Percentiles rank a stretch among this genome's conserved stretches.
Evolutionary conservation across 2,113 vertebrate genomes (phyloP).

Genomic region (Oceanodroma tethys): DNA sequence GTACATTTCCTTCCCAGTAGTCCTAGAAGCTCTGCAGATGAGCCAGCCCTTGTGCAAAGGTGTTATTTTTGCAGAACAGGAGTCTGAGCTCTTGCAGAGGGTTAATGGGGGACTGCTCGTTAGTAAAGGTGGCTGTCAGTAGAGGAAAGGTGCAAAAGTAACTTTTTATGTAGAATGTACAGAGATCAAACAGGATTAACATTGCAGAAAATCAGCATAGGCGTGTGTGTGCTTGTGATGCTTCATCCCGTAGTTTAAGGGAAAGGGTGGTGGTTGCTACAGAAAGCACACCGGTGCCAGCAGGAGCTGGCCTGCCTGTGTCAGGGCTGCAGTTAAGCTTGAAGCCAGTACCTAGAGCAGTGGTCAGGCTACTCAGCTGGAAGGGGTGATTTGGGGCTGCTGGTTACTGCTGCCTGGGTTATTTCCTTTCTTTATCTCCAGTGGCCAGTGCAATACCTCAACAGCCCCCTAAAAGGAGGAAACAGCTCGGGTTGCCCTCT

Average conservation of each 20-base stretch:
- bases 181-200: background rate
- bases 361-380: background rate
- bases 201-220: background rate
- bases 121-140: background rate
- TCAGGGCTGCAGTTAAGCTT: background rate
- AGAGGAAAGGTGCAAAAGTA: background rate
- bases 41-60: background rate
- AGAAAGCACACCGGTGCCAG: background rate
- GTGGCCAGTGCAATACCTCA: background rate
- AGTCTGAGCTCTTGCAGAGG: background rate
- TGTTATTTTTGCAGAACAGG: background rate
- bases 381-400: background rate
- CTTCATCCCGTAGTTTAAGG: background rate
- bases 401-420: background rate
- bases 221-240: background rate
- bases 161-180: background rate
- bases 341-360: background rate
- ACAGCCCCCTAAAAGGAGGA: background rate
- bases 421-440: background rate
- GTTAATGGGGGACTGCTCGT: fast-evolving
- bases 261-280: background rate
- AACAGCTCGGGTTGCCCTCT: background rate
- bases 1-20: background rate
- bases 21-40: background rate
- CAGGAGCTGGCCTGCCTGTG: background rate